Percentiles rank a stretch among this genome's conserved stretches.
Evolutionary conservation across 1,140 invertebrate genomes (phyloP).

Genomic region (Drosophila cardini): DNA sequence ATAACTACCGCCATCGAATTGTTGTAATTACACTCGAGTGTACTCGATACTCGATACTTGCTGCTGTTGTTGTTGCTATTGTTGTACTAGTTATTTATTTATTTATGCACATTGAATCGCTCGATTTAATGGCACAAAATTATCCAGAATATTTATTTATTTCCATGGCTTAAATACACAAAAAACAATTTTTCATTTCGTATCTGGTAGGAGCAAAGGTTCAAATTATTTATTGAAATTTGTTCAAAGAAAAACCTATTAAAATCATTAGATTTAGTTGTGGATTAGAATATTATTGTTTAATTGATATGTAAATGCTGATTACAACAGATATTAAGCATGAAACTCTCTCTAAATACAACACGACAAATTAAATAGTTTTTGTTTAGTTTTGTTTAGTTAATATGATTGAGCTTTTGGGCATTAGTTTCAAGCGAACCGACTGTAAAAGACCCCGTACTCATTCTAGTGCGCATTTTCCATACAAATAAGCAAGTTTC

Average conservation of each 20-base stretch:
- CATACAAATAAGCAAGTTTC: too few species aligned
- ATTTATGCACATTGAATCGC: conserved; percentile 39
- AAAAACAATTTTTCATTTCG: conserved; percentile 11
- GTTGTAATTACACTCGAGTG: conserved; percentile 59
- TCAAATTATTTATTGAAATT: conserved; percentile 8
- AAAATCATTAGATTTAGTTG: conserved; percentile 11
- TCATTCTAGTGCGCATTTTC: too few species aligned
- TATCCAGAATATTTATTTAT: conserved; percentile 24
- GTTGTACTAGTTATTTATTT: conserved; percentile 50
- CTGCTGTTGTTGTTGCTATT: conserved; percentile 17
- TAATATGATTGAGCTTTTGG: too few species aligned
- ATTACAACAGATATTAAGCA: not conserved
- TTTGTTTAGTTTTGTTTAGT: too few species aligned
- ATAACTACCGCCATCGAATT: conserved; percentile 58
- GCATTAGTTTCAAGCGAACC: too few species aligned
- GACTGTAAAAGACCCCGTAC: too few species aligned
- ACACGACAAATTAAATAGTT: too few species aligned
- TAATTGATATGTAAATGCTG: not conserved
- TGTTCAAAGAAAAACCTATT: not conserved
- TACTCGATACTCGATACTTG: conserved; percentile 30
- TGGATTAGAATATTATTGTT: conserved; percentile 4
- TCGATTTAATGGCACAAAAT: conserved; percentile 19
- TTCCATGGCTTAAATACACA: conserved; percentile 12
- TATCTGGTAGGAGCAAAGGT: not conserved
- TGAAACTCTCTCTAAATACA: too few species aligned